Evolutionary conservation across 2,888 invertebrate species (phyloP).

Genomic region (Patella caerulea): DNA sequence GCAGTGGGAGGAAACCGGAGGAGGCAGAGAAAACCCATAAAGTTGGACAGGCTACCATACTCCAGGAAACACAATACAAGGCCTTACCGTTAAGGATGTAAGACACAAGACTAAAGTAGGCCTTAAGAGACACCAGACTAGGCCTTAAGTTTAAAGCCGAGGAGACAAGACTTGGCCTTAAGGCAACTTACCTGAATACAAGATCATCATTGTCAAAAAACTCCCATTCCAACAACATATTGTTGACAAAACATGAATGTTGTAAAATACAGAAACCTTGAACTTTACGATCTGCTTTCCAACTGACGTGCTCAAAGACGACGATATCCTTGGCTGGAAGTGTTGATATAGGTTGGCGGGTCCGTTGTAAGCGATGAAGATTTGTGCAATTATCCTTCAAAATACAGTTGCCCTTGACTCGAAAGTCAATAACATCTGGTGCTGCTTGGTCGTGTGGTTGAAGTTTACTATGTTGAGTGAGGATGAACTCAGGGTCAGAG

Average conservation of each 20-base stretch:
- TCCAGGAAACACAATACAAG: too few relatives aligned
- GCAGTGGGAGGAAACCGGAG: neutral
- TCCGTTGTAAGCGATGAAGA: constrained; percentile 39
- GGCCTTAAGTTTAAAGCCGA: too few relatives aligned
- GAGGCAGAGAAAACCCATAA: too few relatives aligned
- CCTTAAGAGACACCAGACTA: too few relatives aligned
- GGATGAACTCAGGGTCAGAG: constrained; percentile 36
- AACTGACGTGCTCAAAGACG: constrained; percentile 54
- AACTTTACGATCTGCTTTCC: constrained; percentile 50
- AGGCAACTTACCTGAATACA: constrained; percentile 44
- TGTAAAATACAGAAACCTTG: constrained; percentile 58
- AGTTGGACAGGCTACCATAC: too few relatives aligned
- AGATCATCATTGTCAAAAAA: constrained; percentile 39
- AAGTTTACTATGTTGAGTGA: constrained; percentile 45
- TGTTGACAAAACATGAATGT: constrained; percentile 51
- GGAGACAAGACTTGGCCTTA: too few relatives aligned
- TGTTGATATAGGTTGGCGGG: constrained; percentile 30
- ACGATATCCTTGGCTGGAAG: constrained; percentile 36
- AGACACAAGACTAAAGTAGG: too few relatives aligned
- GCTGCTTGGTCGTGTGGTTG: constrained; percentile 42
- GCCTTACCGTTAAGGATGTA: too few relatives aligned
- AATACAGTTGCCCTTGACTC: constrained; percentile 42
- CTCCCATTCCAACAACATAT: constrained; percentile 56
- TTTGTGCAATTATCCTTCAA: constrained; percentile 47
- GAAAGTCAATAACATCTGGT: constrained; percentile 45